Conservation (phyloP, 2,797 vertebrate genomes). For the Hapalemur alaotrensis region DNA sequence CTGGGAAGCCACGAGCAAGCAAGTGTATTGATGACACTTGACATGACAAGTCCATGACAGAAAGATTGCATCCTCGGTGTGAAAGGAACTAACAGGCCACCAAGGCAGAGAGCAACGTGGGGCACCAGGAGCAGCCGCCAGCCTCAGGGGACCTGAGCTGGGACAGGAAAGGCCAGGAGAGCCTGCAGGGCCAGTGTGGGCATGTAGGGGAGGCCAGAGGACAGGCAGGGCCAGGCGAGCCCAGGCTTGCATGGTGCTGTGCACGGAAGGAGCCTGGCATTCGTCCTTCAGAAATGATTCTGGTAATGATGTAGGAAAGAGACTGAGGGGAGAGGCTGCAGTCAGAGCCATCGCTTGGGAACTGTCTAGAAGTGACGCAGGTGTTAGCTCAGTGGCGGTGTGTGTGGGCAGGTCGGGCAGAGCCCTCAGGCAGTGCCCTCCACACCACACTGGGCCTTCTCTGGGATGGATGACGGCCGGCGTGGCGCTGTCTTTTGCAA, state of each 20-base stretch:
- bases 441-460: neutral
- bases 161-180: neutral
- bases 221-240: neutral
- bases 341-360: neutral
- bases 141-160: fast-evolving
- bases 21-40: neutral
- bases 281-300: neutral
- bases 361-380: neutral
- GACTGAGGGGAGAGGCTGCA: neutral
- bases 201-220: neutral
- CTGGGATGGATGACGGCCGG: neutral
- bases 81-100: too few species aligned
- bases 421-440: neutral
- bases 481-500: neutral
- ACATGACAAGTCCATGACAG: too few species aligned
- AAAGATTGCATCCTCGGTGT: neutral
- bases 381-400: neutral
- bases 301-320: neutral
- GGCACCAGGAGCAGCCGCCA: too few species aligned
- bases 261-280: neutral
- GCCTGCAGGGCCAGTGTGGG: neutral
- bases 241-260: neutral
- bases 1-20: neutral
- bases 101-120: too few species aligned
- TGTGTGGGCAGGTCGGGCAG: too few species aligned